A percentile compares a stretch with the other conserved stretches of the same genome.
phyloP scores from a whole-genome alignment of 2,797 vertebrate species.

The Gymnocypris eckloni region DNA sequence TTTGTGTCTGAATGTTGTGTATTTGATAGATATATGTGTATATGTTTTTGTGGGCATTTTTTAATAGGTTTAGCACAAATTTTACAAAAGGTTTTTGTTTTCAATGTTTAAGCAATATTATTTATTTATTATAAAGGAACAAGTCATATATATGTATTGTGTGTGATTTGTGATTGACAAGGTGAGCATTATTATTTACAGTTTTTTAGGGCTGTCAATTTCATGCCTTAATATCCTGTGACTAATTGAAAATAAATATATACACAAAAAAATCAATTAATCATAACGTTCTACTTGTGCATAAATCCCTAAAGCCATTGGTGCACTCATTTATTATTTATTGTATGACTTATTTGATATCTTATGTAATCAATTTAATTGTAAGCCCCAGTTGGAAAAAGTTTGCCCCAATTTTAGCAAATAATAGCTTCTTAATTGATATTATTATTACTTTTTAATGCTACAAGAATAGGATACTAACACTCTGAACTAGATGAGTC shows the following conservation, averaged over 20 bases:
- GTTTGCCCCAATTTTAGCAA: neutral
- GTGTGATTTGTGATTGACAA: neutral
- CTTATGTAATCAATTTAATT: neutral
- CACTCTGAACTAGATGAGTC: neutral
- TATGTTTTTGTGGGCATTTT: neutral
- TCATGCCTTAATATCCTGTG: neutral
- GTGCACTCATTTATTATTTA: too few relatives aligned
- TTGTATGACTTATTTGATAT: neutral
- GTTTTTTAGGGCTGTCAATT: neutral
- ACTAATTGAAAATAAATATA: neutral
- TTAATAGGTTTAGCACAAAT: neutral
- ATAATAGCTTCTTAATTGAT: neutral
- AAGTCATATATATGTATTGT: neutral
- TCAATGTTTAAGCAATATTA: neutral
- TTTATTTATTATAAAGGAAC: neutral
- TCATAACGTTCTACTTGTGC: neutral
- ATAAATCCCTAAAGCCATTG: neutral
- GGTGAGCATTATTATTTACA: neutral
- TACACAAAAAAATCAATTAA: neutral
- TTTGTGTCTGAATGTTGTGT: slow-evolving; percentile 24
- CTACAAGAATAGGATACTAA: neutral
- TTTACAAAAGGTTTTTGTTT: slow-evolving; percentile 16
- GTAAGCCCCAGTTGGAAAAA: neutral
- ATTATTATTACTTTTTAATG: neutral
- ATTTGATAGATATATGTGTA: neutral